phyloP scores from a whole-genome alignment of 2,113 vertebrate genomes.

The Odocoileus hemionus region DNA sequence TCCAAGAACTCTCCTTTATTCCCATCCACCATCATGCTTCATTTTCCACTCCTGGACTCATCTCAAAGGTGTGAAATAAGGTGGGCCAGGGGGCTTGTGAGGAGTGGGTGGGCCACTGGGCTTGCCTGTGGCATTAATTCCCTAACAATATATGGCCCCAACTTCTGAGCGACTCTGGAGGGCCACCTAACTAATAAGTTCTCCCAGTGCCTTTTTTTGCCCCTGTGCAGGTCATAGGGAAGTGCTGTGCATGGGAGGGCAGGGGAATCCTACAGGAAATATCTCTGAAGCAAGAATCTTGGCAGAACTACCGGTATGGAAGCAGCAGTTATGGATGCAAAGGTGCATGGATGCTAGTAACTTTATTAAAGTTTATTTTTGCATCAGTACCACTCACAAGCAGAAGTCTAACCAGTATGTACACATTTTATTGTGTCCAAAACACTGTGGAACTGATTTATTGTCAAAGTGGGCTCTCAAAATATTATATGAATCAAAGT shows the following conservation, averaged over 20 bases:
- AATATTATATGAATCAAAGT: not conserved
- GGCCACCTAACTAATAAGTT: not conserved
- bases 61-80: not conserved
- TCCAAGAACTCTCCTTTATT: not conserved
- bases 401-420: not conserved
- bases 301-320: not conserved
- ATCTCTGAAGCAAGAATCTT: not conserved
- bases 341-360: not conserved
- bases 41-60: not conserved
- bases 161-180: not conserved
- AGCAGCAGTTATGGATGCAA: not conserved
- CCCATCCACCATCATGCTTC: not conserved
- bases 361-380: slow-evolving; percentile 21
- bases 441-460: not conserved
- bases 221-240: not conserved
- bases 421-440: not conserved
- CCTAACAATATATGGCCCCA: not conserved
- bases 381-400: not conserved
- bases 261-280: not conserved
- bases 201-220: not conserved
- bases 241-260: not conserved
- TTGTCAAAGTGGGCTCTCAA: slow-evolving; percentile 3
- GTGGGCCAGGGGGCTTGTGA: not conserved
- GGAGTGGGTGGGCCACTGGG: not conserved
- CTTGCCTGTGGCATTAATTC: not conserved